Base-by-base conservation (phyloP, 2,797 vertebrate genomes). In the Euthynnus affinis region DNA sequence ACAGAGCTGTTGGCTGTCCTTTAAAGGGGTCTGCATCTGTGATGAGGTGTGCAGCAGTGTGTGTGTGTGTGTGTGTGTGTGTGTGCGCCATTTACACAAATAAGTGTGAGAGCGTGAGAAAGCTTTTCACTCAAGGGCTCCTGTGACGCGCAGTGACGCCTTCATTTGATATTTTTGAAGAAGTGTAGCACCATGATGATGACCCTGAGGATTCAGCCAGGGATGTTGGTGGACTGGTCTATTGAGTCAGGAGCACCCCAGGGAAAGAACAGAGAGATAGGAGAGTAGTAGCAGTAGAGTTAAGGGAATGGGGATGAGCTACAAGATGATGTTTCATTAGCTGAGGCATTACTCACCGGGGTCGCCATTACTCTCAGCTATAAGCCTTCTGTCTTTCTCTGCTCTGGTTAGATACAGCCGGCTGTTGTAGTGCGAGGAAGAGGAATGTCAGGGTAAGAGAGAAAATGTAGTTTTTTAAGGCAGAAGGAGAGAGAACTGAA, bases 291-390 rank as follows among this genome's bases (percentile, higher is more conserved):
- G 48, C 29, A 6, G 23, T 44, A 57, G 71, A 65, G 56, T 68
- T 74, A 61, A 64, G 74, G 56, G 76, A 82, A 68, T 48, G 48
- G 53, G 48, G 68, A 74, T 81, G 69, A 84, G 80, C 69, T 63
- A 85, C 61, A 65, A 83, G 85, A 90, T 86, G 58, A 90, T 89
- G 87, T 89, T 93, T 92, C 89, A 91, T 93, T 92, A 94, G 82
- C 85, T 78, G 75, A 82, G 77, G 71, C 84, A 82, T 92, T 91
- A 86, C 84, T 91, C 87, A 87, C 72, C 53, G 51, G 69, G 81
- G 78, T 71, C 55, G 27, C 85, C 79, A 61, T 88, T 88, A 86
- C 74, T 82, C 52, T 88, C 72, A 57, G 78, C 76, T 80, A 6
- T 70, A 78, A 90, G 78, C 74, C 74, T 64, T 71, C 34, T 82